Evolutionary conservation across 2,797 vertebrate genomes (phyloP), one percentile per base, ranked within the genome.

Genomic region (Poecilia picta): DNA sequence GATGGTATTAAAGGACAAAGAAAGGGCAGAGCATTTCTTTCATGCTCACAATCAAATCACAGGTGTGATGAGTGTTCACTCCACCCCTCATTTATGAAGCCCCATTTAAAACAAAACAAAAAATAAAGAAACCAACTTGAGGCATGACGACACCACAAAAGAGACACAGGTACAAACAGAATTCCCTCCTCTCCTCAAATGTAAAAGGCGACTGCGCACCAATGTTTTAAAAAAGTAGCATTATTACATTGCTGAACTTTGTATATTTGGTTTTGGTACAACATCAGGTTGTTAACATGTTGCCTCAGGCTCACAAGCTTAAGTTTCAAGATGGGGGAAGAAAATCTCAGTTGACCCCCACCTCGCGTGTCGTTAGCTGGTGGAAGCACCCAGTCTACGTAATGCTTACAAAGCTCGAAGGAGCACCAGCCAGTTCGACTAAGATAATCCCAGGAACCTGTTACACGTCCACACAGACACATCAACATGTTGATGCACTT

Each of bases 221-320:
- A 79, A 80, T 87, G 85, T 90, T 84, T 86, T 89, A 88, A 86
- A 89, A 84, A 88, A 86, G 89, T 91, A 92, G 90, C 89, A 92
- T 95, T 93, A 94, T 93, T 92, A 93, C 91, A 92, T 93, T 91
- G 89, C 92, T 93, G 88, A 92, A 93, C 74, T 89, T 93, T 90
- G 90, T 92, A 95, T 95, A 94, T 96, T 95, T 95, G 95, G 95
- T 95, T 95, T 95, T 91, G 92, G 91, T 95, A 95, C 90, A 93
- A 95, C 90, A 91, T 92, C 93, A 91, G 91, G 95, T 95, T 92
- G 91, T 89, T 72, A 86, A 91, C 89, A 93, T 92, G 92, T 92
- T 88, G 89, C 90, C 89, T 89, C 76, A 76, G 91, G 88, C 92
- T 91, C 81, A 87, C 87, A 72, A 90, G 87, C 85, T 88, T 83